These are phyloP conservation scores for Eristalis pertinax DNA, from an alignment of 2,888 invertebrate genomes.

Conservation along the genomic window DNA sequence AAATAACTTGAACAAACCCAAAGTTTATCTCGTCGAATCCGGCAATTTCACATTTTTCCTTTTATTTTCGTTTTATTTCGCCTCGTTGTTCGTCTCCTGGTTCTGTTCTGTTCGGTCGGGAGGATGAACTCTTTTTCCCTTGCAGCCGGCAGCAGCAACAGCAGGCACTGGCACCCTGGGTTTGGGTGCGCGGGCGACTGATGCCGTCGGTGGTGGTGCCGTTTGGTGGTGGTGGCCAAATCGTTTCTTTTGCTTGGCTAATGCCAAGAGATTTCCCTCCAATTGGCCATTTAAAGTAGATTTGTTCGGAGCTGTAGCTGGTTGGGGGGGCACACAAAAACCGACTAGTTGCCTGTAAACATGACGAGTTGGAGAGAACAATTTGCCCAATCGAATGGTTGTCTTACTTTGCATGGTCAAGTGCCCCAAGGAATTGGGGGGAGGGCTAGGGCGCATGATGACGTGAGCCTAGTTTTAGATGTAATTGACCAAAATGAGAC, in stretches of 20 bases:
- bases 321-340: constrained; percentile 25
- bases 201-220: background rate
- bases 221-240: constrained; percentile 39
- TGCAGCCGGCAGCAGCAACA: background rate
- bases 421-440: background rate
- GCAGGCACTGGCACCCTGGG: background rate
- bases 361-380: constrained; percentile 32
- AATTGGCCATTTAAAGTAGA: constrained; percentile 67
- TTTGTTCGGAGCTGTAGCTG: constrained; percentile 36
- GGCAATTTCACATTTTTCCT: constrained; percentile 58
- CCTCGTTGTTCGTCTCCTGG: constrained; percentile 7
- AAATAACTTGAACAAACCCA: constrained; percentile 68
- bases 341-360: constrained; percentile 38
- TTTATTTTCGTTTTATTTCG: constrained; percentile 29
- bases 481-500: background rate
- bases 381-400: constrained; percentile 7
- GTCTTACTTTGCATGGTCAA: constrained; percentile 10
- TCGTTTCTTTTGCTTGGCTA: constrained; percentile 57
- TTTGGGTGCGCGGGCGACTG: background rate
- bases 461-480: background rate
- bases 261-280: constrained; percentile 57
- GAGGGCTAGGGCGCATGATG: background rate
- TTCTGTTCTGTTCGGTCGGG: background rate
- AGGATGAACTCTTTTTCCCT: constrained; percentile 34
- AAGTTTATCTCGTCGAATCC: constrained; percentile 68